phyloP scores from a whole-genome alignment of 1,140 invertebrate genomes.

The Pogonomyrmex barbatus region DNA sequence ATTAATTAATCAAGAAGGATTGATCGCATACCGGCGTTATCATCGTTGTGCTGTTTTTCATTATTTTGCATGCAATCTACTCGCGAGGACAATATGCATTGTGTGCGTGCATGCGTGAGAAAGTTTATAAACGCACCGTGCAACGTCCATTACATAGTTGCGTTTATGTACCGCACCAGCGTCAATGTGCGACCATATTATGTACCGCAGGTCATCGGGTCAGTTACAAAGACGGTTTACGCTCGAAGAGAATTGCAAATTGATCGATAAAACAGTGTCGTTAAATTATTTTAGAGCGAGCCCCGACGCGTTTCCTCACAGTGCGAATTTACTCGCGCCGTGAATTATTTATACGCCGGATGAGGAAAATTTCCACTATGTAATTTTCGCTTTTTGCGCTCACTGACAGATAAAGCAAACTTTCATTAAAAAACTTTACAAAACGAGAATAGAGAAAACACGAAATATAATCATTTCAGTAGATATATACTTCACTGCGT shows the following conservation, averaged over 20 bases:
- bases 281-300: slow-evolving; percentile 60
- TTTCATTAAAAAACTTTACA: background rate
- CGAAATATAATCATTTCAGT: slow-evolving; percentile 34
- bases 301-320: slow-evolving; percentile 3
- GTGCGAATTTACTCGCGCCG: slow-evolving; percentile 10
- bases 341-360: slow-evolving; percentile 46
- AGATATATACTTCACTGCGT: background rate
- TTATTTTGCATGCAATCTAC: slow-evolving; percentile 60
- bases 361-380: slow-evolving; percentile 38
- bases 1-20: slow-evolving; percentile 34
- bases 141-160: slow-evolving; percentile 48
- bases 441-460: background rate
- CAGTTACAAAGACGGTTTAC: slow-evolving; percentile 48
- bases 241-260: slow-evolving; percentile 43
- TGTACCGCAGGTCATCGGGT: slow-evolving; percentile 51
- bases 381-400: slow-evolving; percentile 33
- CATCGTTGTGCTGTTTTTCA: slow-evolving; percentile 25
- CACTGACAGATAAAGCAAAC: slow-evolving; percentile 29
- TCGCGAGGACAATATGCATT: background rate
- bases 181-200: slow-evolving; percentile 27
- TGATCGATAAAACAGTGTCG: slow-evolving; percentile 57
- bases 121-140: slow-evolving; percentile 36
- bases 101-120: slow-evolving; percentile 56
- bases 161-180: slow-evolving; percentile 9
- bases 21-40: slow-evolving; percentile 20